Percentiles rank a stretch among this genome's conserved stretches.
Evolutionary conservation across 2,888 invertebrate genomes (phyloP).

Genomic region (Rhingia rostrata): DNA sequence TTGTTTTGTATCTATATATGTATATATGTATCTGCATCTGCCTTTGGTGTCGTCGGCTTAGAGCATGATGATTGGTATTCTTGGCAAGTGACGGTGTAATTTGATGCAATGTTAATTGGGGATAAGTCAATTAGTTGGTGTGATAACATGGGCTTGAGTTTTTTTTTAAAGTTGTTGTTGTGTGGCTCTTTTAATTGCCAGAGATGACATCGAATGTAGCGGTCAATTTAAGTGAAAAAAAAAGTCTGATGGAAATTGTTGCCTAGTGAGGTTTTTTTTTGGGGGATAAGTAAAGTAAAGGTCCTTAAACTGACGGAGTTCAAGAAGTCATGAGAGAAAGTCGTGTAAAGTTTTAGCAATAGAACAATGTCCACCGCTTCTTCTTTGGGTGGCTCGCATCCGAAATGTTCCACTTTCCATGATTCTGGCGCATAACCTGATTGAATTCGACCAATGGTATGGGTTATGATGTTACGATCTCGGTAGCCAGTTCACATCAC

Average conservation of each 20-base stretch:
- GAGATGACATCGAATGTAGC: not conserved
- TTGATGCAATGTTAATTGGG: constrained; percentile 73
- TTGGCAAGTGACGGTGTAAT: constrained; percentile 68
- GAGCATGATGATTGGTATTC: constrained; percentile 67
- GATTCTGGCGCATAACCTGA: too few relatives aligned
- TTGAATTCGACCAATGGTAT: too few relatives aligned
- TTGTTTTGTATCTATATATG: not conserved
- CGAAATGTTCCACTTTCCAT: too few relatives aligned
- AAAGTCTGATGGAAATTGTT: too few relatives aligned
- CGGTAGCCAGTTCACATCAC: too few relatives aligned
- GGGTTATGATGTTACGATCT: too few relatives aligned
- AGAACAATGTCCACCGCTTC: too few relatives aligned
- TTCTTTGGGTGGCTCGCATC: too few relatives aligned
- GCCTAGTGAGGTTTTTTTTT: too few relatives aligned
- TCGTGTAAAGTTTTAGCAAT: not conserved
- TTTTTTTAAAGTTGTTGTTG: constrained; percentile 16
- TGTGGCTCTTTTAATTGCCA: constrained; percentile 1
- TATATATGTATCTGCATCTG: constrained; percentile 14
- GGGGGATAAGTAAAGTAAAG: not conserved
- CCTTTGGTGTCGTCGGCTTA: constrained; percentile 18
- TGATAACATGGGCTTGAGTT: constrained; percentile 50
- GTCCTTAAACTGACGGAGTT: not conserved
- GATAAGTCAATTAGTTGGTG: constrained; percentile 73
- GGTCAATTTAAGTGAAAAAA: too few relatives aligned
- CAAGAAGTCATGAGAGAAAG: not conserved